A percentile compares a stretch with the other conserved stretches of the same genome.
Evolutionary conservation across 53 echinoderm and acorn worm genomes (phyloP).

Genomic region (Holothuria leucospilota): DNA sequence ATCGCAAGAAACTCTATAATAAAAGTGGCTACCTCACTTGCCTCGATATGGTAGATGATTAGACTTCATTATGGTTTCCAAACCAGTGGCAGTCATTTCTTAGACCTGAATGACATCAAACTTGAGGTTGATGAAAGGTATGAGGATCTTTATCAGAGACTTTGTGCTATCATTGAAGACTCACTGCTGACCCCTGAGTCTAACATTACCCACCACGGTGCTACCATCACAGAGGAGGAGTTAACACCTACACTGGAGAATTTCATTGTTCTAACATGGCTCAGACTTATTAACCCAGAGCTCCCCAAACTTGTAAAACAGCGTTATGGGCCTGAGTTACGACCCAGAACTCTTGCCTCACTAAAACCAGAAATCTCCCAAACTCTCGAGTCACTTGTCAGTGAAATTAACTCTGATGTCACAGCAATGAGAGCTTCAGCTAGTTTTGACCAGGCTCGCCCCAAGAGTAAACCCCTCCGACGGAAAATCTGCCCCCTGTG

Average conservation of each 20-base stretch:
- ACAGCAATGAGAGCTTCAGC: not conserved
- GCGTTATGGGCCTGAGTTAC: slow-evolving; percentile 60
- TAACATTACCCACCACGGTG: slow-evolving; percentile 45
- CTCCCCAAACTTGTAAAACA: slow-evolving; percentile 62
- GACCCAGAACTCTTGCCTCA: slow-evolving; percentile 63
- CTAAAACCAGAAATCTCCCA: slow-evolving; percentile 78
- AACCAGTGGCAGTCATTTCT: slow-evolving; percentile 35
- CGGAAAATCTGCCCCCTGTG: slow-evolving; percentile 53
- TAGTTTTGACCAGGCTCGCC: not conserved
- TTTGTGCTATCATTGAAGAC: slow-evolving; percentile 51
- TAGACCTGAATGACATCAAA: slow-evolving; percentile 49
- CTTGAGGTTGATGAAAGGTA: slow-evolving; percentile 55
- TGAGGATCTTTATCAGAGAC: slow-evolving; percentile 58
- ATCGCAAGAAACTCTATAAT: slow-evolving; percentile 49
- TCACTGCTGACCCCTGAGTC: not conserved
- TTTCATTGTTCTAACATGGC: slow-evolving; percentile 54
- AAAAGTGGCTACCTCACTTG: not conserved
- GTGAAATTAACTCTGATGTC: slow-evolving; percentile 31
- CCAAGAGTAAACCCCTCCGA: not conserved
- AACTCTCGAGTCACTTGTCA: slow-evolving; percentile 55
- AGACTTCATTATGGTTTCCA: slow-evolving; percentile 34
- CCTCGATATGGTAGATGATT: slow-evolving; percentile 29
- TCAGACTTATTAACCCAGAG: slow-evolving; percentile 46
- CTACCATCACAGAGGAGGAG: slow-evolving; percentile 44
- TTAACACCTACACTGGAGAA: slow-evolving; percentile 53